A percentile compares a stretch with the other conserved stretches of the same genome.
Conservation (phyloP, 2,888 invertebrate genomes). For the Autographa pulchrina region DNA sequence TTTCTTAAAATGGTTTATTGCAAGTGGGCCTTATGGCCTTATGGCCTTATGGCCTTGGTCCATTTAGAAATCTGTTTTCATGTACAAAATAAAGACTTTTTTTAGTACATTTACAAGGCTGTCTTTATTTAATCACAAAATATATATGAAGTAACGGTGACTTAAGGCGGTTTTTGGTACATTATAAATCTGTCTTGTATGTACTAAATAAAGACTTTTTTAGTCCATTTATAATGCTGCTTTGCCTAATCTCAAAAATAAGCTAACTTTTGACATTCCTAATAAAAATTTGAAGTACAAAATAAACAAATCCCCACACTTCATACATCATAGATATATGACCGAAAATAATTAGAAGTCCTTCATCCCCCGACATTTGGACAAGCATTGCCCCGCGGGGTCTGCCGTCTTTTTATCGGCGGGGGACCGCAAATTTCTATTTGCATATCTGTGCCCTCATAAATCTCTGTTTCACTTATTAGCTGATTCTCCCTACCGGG, state of each 20-base stretch:
- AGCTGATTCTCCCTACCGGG: slow-evolving; percentile 76
- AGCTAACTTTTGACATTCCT: not conserved
- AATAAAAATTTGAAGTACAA: not conserved
- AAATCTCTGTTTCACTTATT: slow-evolving; percentile 90
- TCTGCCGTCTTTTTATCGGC: slow-evolving; percentile 86
- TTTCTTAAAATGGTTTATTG: not conserved
- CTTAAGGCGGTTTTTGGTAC: no score
- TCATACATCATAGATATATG: slow-evolving; percentile 62
- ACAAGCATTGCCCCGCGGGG: slow-evolving; percentile 82
- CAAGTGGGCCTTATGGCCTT: no score
- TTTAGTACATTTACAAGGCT: no score
- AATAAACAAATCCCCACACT: not conserved
- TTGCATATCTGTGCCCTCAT: slow-evolving; percentile 89
- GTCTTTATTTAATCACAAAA: no score
- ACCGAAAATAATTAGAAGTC: slow-evolving; percentile 82
- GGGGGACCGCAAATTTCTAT: slow-evolving; percentile 88
- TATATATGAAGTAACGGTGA: not conserved
- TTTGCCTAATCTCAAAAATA: no score
- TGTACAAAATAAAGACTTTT: no score
- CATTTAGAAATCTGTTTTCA: no score
- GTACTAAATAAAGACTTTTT: no score
- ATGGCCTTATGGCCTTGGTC: no score
- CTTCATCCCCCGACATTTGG: slow-evolving; percentile 84
- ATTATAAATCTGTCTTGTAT: no score
- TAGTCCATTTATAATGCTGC: no score